Evolutionary conservation across 2,113 vertebrate species (phyloP), one percentile per base, ranked within the genome.

Genomic region (Saguinus imperator): DNA sequence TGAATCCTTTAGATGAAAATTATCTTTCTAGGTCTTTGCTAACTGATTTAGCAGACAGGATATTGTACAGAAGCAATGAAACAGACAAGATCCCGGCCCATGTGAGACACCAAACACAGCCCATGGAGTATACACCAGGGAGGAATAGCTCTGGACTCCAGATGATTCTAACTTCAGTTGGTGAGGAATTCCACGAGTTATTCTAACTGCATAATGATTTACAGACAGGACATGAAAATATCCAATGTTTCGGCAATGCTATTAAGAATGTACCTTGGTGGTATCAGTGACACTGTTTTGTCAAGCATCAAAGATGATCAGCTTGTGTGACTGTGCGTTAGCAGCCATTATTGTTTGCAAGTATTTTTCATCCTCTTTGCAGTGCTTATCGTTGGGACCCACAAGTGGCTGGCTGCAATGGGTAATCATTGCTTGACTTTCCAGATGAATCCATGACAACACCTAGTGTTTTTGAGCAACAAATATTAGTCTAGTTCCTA

Each of bases 321-420:
- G 99, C 96, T 99, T 99, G 97, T 99, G 99, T 27, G 99, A 99
- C 97, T 99, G 99, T 57, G 99, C 99, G 4, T 99, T 99, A 96
- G 99, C 99, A 48, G 99, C 99, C 99, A 99, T 99, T 97, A 99
- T 99, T 43, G 99, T 99, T 81, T 99, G 99, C 90, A 99, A 98
- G 80, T 99, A 99, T 88, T 99, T 99, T 77, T 99, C 99, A n/a
- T 99, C 99, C 92, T 99, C 99, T 98, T 99, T 99, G 96, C 99
- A 99, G 84, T 99, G 99, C 8, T 99, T 99, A 97, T 99, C 99
- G 27, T 98, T 99, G 0, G 99, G 99, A 43, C 99, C 99, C 4
- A 99, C 99, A 4, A 99, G 97, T 0, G 99, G 99, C 98, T 99
- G 99, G 97, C 99, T 99, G 98, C 99, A 99, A 27, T 99, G 99